These are phyloP conservation scores for Diadumene lineata DNA, from an alignment of 92 coral and sea anemone genomes.

Conservation along the genomic window DNA sequence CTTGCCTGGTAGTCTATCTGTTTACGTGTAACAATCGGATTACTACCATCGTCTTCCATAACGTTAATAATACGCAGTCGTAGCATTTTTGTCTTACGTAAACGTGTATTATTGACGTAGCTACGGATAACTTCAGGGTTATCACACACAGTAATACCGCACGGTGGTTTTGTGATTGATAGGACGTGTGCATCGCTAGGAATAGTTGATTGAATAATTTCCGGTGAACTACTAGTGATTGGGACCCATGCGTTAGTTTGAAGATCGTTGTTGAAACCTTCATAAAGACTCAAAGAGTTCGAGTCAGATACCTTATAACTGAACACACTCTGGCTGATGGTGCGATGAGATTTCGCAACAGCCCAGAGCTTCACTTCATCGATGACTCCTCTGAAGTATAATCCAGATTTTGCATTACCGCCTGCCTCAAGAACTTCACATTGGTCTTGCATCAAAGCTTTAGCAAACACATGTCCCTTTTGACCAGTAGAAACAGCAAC, in stretches of 20 bases:
- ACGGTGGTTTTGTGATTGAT: constrained; percentile 85
- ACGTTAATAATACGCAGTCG: constrained; percentile 82
- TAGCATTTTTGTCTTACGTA: constrained; percentile 62
- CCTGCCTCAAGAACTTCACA: constrained; percentile 92
- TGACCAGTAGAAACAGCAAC: constrained; percentile 85
- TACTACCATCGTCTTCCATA: constrained; percentile 77
- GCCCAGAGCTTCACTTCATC: constrained; percentile 95
- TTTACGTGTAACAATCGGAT: constrained; percentile 71
- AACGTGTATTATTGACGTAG: constrained; percentile 69
- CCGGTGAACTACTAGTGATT: constrained; percentile 57
- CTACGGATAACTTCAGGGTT: constrained; percentile 93
- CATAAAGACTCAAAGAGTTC: constrained; percentile 44
- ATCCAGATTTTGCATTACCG: constrained; percentile 63
- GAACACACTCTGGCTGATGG: constrained; percentile 64
- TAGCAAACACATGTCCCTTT: constrained; percentile 84
- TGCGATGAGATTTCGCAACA: constrained; percentile 81
- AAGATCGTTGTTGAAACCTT: constrained; percentile 56
- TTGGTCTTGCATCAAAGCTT: constrained; percentile 55
- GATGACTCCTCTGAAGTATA: constrained; percentile 79
- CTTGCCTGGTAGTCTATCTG: constrained; percentile 65
- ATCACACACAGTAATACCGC: constrained; percentile 93
- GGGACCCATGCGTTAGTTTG: constrained; percentile 62
- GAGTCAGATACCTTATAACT: constrained; percentile 20
- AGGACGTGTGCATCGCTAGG: constrained; percentile 93
- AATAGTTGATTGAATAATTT: constrained; percentile 72